A percentile compares a stretch with the other conserved stretches of the same genome.
phyloP scores from a whole-genome alignment of 2,888 invertebrate species.

The Ormyrus labotus region DNA sequence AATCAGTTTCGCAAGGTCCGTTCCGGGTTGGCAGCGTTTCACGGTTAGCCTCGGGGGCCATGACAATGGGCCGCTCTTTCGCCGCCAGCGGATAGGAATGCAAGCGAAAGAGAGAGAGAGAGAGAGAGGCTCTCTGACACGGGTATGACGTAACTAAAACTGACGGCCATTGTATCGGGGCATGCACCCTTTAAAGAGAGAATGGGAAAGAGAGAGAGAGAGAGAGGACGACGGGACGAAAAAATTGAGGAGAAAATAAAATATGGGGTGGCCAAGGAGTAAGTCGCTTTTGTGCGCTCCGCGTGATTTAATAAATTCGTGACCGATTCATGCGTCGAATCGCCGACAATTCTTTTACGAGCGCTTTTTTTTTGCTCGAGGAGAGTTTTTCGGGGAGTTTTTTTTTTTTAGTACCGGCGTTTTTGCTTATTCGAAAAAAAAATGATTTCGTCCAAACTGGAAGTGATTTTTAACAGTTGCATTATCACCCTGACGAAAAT shows the following conservation, averaged over 20 bases:
- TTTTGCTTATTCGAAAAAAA: no score
- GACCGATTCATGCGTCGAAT: background rate
- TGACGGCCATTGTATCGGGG: constrained; percentile 70
- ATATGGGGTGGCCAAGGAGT: constrained; percentile 18
- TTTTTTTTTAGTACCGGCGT: background rate
- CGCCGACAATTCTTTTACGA: no score
- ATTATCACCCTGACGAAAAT: no score
- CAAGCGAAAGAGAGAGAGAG: constrained; percentile 14
- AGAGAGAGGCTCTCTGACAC: constrained; percentile 58
- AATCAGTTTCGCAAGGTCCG: constrained; percentile 52
- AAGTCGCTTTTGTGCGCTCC: constrained; percentile 6
- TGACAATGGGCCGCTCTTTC: constrained; percentile 42
- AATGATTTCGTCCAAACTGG: no score
- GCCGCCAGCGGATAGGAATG: constrained; percentile 39
- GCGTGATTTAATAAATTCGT: constrained; percentile 45
- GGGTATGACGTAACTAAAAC: constrained; percentile 72
- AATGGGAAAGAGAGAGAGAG: background rate
- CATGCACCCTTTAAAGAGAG: constrained; percentile 46
- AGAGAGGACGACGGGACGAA: background rate
- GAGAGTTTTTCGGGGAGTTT: background rate
- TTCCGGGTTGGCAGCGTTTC: constrained; percentile 21
- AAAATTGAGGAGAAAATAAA: constrained; percentile 5
- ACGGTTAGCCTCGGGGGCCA: constrained; percentile 38
- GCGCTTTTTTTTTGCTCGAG: background rate
- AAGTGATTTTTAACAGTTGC: no score